Base-by-base conservation (phyloP, 2,113 vertebrate genomes). In the Seriola dumerili region DNA sequence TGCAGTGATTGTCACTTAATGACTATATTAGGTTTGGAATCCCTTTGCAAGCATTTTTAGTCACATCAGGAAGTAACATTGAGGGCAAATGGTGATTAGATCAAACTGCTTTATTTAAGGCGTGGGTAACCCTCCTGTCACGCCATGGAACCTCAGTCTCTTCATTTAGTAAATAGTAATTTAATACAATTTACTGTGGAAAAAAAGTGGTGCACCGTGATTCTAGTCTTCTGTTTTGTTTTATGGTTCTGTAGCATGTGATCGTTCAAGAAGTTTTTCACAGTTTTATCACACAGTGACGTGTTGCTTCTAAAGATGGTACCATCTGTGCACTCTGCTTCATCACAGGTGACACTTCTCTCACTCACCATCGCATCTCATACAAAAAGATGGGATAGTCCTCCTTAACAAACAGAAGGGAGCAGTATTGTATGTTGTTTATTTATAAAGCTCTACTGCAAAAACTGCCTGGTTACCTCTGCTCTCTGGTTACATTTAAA, bases 31-130 rank as follows among this genome's bases (percentile, higher is more conserved):
- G 67, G 59, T 69, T 42, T 75, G 44, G 40, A 86, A 74, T 59
- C 38, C n/a, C 62, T 67, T 46, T 54, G 44, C 46, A 48, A 58
- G 25, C 17, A 34, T 67, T 71, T 46, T 55, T n/a, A 64, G 61
- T 25, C 8, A 9, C 19, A 6, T 67, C 42, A 25, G 19, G 38
- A 73, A 80, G 55, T 23, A 50, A 69, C 4, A 32, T 64, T 50
- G 19, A 25, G 67, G 29, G 42, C 42, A 54, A 63, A 55, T 25
- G 0, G 21, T 4, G 1, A 23, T 71, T 66, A 12, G 40, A 89
- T 80, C 59, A 82, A 78, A 61, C 8, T 0, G 58, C 14, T 88
- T 72, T 84, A 71, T 88, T 86, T 74, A 38, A 68, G 70, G 3
- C 12, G 23, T 11, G 55, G 40, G 64, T 25, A 67, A 40, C 12